Evolutionary conservation across 2,888 invertebrate species (phyloP), one percentile per base, ranked within the genome.

Genomic region (Alitta virens): DNA sequence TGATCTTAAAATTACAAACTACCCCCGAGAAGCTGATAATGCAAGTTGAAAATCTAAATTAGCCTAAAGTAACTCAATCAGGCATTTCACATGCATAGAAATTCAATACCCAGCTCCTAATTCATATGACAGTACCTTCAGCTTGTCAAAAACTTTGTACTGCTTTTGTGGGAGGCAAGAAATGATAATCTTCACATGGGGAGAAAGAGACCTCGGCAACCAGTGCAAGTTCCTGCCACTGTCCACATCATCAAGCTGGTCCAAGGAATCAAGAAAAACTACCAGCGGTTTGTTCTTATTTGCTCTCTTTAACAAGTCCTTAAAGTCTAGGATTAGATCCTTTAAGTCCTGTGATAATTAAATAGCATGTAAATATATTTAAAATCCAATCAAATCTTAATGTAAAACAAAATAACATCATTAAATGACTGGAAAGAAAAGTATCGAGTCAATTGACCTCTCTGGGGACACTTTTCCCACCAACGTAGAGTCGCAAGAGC

Each of bases 261-360:
- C 75, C 14, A 75, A 63, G 0, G 74, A 73, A 59, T 75, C 75
- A 0, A 75, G 59, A 5, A 71, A 57, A 2, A 75, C 25, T 1
- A 75, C 58, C 43, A 74, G 46, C 1, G 70, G 70, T 23, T 54
- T 57, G 1, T 63, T 57, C 1, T 54, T 12, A 1, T n/a, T 18
- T 5, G 16, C 46, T 21, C 16, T 46, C 46, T 60, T 46, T 43
- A 76, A 23, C 46, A 2, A 64, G 53, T 2, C 63, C 18, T 1
- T 69, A 26, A 76, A 72, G 38, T 69, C 67, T 14, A 68, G 63
- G 9, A 65, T 53, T 24, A 74, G 43, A 1, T 69, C 67, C 7
- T 71, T 72, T 9, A 72, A 21, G 25, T 68, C 69, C 73, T 75
- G 62, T 18, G n/a, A 46, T 40, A 40, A n/a, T n/a, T n/a, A n/a